A percentile compares a stretch with the other conserved stretches of the same genome.
phyloP scores from a whole-genome alignment of 2,888 invertebrate species.

The Helobdella robusta region DNA sequence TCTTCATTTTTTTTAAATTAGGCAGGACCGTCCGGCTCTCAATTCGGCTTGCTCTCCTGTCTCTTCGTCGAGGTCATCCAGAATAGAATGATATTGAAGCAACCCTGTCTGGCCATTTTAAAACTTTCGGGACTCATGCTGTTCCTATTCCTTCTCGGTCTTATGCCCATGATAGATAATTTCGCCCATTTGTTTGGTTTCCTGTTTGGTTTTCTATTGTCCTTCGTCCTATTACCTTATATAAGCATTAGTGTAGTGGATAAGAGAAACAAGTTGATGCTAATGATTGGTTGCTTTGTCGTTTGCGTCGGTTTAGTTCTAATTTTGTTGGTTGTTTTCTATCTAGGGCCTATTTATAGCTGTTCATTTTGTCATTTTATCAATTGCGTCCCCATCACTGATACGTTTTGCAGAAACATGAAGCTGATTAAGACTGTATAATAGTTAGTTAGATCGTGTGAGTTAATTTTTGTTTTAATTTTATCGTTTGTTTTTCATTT shows the following conservation, averaged over 20 bases:
- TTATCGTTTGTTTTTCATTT: too few species aligned
- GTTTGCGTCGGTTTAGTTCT: conserved; percentile 64
- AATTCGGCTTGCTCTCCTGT: conserved; percentile 88
- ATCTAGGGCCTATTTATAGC: conserved; percentile 76
- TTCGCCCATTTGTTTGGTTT: conserved; percentile 94
- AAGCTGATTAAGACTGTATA: too few species aligned
- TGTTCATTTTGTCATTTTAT: conserved; percentile 77
- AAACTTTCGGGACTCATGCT: conserved; percentile 40
- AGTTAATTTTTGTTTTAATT: too few species aligned
- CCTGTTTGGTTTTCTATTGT: conserved; percentile 80
- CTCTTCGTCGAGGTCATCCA: conserved; percentile 83
- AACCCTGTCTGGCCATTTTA: conserved; percentile 40
- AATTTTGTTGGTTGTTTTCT: conserved; percentile 69
- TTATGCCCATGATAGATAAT: conserved; percentile 96
- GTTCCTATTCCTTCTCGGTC: conserved; percentile 56
- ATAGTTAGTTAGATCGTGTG: too few species aligned
- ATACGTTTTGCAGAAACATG: conserved; percentile 70
- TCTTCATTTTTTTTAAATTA: conserved; percentile 50
- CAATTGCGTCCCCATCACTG: conserved; percentile 77
- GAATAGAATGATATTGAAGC: conserved; percentile 72
- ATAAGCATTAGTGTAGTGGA: conserved; percentile 80
- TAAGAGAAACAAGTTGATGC: conserved; percentile 61
- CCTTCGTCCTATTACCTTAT: conserved; percentile 86
- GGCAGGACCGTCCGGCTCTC: conserved; percentile 95
- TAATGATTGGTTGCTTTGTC: conserved; percentile 58